Evolutionary conservation across 2,113 vertebrate species (phyloP).

Genomic region (Turnix velox): DNA sequence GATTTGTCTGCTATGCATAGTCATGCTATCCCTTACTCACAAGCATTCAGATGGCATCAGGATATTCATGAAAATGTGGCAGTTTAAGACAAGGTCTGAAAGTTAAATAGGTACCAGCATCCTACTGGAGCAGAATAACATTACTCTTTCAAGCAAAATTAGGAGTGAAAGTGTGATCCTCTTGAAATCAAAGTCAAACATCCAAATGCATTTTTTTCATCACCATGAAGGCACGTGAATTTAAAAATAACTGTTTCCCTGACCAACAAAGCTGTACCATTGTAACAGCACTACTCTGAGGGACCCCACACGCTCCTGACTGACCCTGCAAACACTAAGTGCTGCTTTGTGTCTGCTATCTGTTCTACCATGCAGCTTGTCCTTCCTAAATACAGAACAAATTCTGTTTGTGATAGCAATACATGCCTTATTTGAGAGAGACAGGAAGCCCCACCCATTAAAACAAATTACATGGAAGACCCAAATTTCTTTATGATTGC

Average conservation of each 20-base stretch:
- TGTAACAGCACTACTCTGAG: not conserved
- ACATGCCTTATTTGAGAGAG: not conserved
- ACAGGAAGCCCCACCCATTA: not conserved
- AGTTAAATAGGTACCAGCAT: conserved; percentile 49
- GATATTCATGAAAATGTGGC: conserved; percentile 60
- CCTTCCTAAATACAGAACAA: not conserved
- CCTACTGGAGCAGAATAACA: conserved; percentile 22
- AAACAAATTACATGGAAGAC: not conserved
- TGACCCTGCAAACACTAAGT: not conserved
- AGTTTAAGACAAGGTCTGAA: conserved; percentile 59
- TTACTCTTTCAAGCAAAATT: conserved; percentile 30
- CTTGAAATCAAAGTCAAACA: conserved; percentile 27
- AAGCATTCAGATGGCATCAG: conserved; percentile 51
- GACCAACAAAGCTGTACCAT: not conserved
- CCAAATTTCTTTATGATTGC: not conserved
- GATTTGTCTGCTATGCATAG: conserved; percentile 47
- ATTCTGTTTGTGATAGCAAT: not conserved
- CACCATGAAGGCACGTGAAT: not conserved
- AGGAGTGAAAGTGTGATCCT: not conserved
- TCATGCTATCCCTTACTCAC: conserved; percentile 57
- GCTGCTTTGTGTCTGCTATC: not conserved
- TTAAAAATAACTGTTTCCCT: not conserved
- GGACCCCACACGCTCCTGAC: not conserved
- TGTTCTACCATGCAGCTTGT: not conserved
- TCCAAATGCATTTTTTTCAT: not conserved